Evolutionary conservation across 1,140 invertebrate genomes (phyloP).

Genomic region (Colletes gigas): DNA sequence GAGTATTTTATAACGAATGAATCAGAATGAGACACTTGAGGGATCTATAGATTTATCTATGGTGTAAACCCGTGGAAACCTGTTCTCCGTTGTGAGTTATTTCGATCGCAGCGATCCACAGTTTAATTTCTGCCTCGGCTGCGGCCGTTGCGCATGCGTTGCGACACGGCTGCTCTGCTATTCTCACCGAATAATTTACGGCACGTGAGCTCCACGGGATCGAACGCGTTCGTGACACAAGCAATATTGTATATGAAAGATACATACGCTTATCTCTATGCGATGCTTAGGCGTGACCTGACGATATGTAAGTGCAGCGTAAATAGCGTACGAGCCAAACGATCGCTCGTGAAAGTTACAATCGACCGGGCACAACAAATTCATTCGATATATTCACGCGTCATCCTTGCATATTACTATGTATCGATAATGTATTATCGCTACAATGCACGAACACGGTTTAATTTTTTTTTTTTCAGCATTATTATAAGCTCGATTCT

Average conservation of each 20-base stretch:
- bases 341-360: slow-evolving; percentile 29
- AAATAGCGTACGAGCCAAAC: slow-evolving; percentile 2
- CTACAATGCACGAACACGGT: no score
- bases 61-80: slow-evolving; percentile 55
- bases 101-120: slow-evolving; percentile 61
- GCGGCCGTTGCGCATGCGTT: slow-evolving; percentile 53
- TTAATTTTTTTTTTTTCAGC: no score
- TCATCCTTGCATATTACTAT: background rate
- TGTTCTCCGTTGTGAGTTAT: slow-evolving; percentile 61
- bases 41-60: slow-evolving; percentile 22
- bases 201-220: slow-evolving; percentile 65
- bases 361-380: slow-evolving; percentile 22
- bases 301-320: slow-evolving; percentile 32
- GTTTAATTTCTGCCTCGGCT: slow-evolving; percentile 59
- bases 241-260: slow-evolving; percentile 53
- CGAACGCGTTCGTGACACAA: slow-evolving; percentile 59
- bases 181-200: slow-evolving; percentile 66
- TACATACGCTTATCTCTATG: slow-evolving; percentile 41
- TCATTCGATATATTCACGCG: slow-evolving; percentile 19
- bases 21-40: no score
- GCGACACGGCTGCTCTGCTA: slow-evolving; percentile 62
- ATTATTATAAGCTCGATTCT: no score
- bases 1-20: no score
- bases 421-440: slow-evolving; percentile 2
- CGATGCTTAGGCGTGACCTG: slow-evolving; percentile 29